Percentiles rank a stretch among this genome's conserved stretches.
These are phyloP conservation scores for Synanthedon tipuliformis DNA, from an alignment of 2,888 invertebrate genomes.

Conservation along the genomic window DNA sequence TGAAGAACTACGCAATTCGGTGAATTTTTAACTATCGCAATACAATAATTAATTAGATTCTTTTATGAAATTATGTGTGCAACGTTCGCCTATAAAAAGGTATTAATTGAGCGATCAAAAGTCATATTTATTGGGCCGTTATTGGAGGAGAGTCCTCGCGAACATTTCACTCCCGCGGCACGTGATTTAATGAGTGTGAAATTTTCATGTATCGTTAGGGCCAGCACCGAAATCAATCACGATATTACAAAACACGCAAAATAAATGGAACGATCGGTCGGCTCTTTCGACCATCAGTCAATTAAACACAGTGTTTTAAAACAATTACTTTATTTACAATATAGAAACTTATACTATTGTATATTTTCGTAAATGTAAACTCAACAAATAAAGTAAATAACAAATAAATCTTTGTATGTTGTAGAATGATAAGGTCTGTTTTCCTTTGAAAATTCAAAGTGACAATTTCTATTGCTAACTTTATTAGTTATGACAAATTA, in stretches of 20 bases:
- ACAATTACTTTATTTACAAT: background rate
- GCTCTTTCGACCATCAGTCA: conserved; percentile 4
- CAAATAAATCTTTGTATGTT: too few relatives aligned
- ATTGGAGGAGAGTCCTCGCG: conserved; percentile 44
- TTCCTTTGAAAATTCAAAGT: too few relatives aligned
- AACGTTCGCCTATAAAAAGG: background rate
- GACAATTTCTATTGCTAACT: too few relatives aligned
- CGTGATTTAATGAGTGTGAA: conserved; percentile 61
- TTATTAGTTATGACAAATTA: too few relatives aligned
- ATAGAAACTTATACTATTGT: background rate
- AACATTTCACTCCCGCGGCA: conserved; percentile 41
- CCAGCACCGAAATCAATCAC: conserved; percentile 59
- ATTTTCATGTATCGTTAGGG: conserved; percentile 64
- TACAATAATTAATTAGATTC: background rate
- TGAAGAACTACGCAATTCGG: too few relatives aligned
- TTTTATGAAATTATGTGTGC: background rate
- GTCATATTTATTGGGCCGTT: conserved; percentile 42
- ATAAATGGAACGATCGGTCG: conserved; percentile 50
- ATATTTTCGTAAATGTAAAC: background rate
- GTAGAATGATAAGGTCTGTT: too few relatives aligned
- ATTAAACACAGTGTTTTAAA: background rate
- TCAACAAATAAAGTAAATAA: too few relatives aligned
- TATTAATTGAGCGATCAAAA: conserved; percentile 29
- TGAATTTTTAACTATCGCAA: too few relatives aligned
- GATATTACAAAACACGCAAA: conserved; percentile 58